phyloP scores from a whole-genome alignment of 2,888 invertebrate species.

The Andrena chrysosceles region DNA sequence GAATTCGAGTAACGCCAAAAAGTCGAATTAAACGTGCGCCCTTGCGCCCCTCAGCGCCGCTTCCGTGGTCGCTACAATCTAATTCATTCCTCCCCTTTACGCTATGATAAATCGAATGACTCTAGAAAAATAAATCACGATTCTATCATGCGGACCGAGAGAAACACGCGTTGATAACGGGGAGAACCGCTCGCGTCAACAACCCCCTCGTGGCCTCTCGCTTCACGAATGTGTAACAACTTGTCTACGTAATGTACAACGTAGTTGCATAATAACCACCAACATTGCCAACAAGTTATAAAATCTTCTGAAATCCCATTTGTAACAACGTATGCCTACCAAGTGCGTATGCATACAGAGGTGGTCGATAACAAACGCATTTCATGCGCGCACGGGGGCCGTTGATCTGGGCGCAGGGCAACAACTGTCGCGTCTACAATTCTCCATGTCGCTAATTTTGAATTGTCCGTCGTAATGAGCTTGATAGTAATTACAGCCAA shows the following conservation, averaged over 20 bases:
- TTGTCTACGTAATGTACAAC: conserved; percentile 60
- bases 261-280: conserved; percentile 65
- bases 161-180: conserved; percentile 39
- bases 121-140: conserved; percentile 54
- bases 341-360: conserved; percentile 48
- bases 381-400: conserved; percentile 3
- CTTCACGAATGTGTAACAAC: conserved; percentile 47
- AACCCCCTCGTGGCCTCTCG: conserved; percentile 14
- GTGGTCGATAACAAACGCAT: conserved; percentile 15
- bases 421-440: neutral
- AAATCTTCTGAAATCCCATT: conserved; percentile 73
- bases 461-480: too few species aligned
- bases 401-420: neutral
- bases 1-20: conserved; percentile 40
- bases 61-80: conserved; percentile 25
- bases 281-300: conserved; percentile 69
- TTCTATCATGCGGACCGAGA: conserved; percentile 46
- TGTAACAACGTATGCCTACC: conserved; percentile 64
- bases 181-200: conserved; percentile 30
- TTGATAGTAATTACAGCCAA: too few species aligned
- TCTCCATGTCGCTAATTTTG: too few species aligned
- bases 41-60: conserved; percentile 25
- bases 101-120: conserved; percentile 42
- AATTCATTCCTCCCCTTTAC: conserved; percentile 17
- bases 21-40: conserved; percentile 35